phyloP scores from a whole-genome alignment of 2,113 vertebrate species.

The Petrocephalus zakoni region DNA sequence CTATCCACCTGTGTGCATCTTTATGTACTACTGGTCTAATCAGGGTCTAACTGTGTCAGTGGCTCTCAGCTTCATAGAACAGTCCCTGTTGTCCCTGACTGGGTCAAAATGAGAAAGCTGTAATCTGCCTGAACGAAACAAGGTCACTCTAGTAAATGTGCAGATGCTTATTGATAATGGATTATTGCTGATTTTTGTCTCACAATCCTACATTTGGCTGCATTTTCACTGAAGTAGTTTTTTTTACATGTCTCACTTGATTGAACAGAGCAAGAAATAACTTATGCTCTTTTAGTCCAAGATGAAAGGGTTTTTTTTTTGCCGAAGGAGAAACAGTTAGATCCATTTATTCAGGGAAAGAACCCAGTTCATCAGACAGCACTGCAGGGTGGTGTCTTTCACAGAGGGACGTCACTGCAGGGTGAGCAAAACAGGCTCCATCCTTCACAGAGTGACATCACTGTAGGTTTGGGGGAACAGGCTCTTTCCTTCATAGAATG shows the following conservation, averaged over 20 bases:
- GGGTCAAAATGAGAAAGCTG: neutral
- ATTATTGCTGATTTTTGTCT: neutral
- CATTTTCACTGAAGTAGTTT: neutral
- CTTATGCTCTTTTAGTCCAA: neutral
- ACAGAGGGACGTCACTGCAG: neutral
- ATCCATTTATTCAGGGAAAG: neutral
- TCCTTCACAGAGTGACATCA: neutral
- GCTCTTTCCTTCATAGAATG: neutral
- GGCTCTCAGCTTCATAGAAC: neutral
- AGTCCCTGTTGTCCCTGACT: neutral
- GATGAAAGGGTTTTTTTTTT: neutral
- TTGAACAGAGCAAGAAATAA: neutral
- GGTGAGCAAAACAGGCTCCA: neutral
- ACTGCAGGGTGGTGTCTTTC: neutral
- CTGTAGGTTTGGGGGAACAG: neutral
- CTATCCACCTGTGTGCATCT: neutral
- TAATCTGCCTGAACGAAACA: neutral
- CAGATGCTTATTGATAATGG: neutral
- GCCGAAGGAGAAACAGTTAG: neutral
- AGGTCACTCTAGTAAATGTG: neutral
- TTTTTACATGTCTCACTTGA: neutral
- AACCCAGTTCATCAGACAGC: too few relatives aligned
- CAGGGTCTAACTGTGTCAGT: neutral
- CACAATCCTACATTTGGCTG: neutral
- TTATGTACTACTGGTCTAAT: neutral